Evolutionary conservation across 2,888 invertebrate genomes (phyloP), one percentile per base, ranked within the genome.

Genomic region (Latheticus oryzae): DNA sequence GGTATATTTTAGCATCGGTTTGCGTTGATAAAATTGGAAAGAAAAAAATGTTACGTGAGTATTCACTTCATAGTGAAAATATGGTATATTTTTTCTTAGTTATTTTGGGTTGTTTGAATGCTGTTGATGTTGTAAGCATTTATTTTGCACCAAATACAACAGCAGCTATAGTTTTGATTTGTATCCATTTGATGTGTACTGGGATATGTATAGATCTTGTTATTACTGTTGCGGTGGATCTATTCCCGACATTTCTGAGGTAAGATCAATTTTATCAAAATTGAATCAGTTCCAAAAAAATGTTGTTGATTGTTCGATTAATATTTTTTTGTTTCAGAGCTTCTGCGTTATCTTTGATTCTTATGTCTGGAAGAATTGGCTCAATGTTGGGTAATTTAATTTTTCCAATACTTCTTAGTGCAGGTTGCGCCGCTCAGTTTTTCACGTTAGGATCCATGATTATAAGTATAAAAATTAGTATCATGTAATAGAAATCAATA

Each of bases 181-280:
- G 87, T 1, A 67, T 81, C 0, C 82, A 81, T 19, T 75, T 85
- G 2, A 80, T 82, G 1, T 73, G 82, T 59, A 80, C 80, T 0
- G 78, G 86, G 48, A 76, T 88, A 62, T 68, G 81, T 62, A 71
- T 84, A 61, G 87, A 87, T 66, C 71, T 88, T 53, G 70, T 87
- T 59, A 75, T 86, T 61, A 82, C 86, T 74, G 78, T 87, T 66
- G 76, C 85, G 54, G 85, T 87, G 0, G 83, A 85, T 38, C 70
- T 86, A 33, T 86, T 87, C 55, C 87, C 87, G 0, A 87, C 87
- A 0, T 80, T 83, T 0, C 73, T 87, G 3, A 82, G 87, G 87
- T 86, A n/a, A 1, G 11, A 28, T 12, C 9, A 28, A 9, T 28
- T 28, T 28, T 26, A 26, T 26, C 11, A 1, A 3, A 5, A 28